These are phyloP conservation scores for Tribolium madens DNA, from an alignment of 1,140 invertebrate species.

Conservation along the genomic window DNA sequence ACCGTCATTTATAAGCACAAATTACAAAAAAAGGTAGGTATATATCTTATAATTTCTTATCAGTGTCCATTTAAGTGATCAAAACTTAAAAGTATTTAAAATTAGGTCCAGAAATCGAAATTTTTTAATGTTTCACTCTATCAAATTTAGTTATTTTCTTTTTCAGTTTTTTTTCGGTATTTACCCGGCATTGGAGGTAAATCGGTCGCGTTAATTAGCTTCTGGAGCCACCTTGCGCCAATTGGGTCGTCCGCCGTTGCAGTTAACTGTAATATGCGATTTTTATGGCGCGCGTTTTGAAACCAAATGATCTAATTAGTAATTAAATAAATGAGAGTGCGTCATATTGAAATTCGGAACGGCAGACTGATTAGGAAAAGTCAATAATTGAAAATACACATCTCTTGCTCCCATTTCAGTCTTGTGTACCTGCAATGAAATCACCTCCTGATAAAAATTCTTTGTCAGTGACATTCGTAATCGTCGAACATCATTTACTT, in stretches of 20 bases:
- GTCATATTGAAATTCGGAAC: neutral
- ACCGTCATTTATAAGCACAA: too few relatives aligned
- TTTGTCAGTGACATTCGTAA: constrained; percentile 54
- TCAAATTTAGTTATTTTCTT: too few relatives aligned
- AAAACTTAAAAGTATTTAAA: too few relatives aligned
- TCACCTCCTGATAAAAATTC: constrained; percentile 40
- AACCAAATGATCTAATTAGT: neutral
- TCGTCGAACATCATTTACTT: constrained; percentile 52
- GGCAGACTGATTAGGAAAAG: constrained; percentile 6
- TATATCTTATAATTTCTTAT: too few relatives aligned
- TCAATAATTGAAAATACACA: constrained; percentile 27
- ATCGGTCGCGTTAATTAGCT: neutral
- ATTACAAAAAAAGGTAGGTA: too few relatives aligned
- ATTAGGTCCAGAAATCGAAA: too few relatives aligned
- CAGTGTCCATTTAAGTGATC: too few relatives aligned
- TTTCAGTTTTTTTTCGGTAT: too few relatives aligned
- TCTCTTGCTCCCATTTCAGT: constrained; percentile 1
- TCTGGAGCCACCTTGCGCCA: neutral
- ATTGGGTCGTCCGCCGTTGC: neutral
- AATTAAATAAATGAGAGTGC: neutral
- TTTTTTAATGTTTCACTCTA: too few relatives aligned
- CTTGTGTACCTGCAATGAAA: constrained; percentile 27
- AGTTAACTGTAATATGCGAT: neutral
- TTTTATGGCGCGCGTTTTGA: neutral
- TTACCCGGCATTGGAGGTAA: too few relatives aligned